phyloP scores from a whole-genome alignment of 1,140 invertebrate species.

The Drosophila ambigua region DNA sequence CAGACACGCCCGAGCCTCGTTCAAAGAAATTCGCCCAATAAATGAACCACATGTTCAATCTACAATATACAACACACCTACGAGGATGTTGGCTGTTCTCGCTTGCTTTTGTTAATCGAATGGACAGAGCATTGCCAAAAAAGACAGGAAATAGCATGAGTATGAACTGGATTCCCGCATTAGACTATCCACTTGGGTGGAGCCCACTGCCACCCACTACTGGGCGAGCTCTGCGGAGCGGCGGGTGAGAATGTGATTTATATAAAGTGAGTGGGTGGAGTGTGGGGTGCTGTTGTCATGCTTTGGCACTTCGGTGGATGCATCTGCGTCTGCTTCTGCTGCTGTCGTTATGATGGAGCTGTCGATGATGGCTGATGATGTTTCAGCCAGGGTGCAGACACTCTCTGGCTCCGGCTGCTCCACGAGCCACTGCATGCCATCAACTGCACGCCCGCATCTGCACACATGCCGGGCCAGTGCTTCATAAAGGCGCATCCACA shows the following conservation, averaged over 20 bases:
- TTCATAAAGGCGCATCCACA: constrained; percentile 47
- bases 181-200: neutral
- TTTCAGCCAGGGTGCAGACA: constrained; percentile 14
- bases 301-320: constrained; percentile 28
- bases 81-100: no score
- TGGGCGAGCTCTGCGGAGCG: neutral
- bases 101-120: no score
- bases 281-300: constrained; percentile 5
- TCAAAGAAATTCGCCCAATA: no score
- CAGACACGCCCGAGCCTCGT: no score
- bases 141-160: no score
- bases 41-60: no score
- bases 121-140: no score
- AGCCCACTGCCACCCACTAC: neutral
- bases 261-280: constrained; percentile 14
- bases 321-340: constrained; percentile 33
- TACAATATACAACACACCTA: no score
- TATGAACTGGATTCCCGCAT: no score
- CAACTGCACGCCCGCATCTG: constrained; percentile 16
- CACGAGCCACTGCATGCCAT: neutral
- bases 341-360: constrained; percentile 18
- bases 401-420: neutral
- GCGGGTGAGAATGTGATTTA: constrained; percentile 16
- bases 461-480: constrained; percentile 13
- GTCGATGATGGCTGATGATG: constrained; percentile 42